Evolutionary conservation across 2,797 vertebrate species (phyloP).

Genomic region (Tympanoctomys barrerae): DNA sequence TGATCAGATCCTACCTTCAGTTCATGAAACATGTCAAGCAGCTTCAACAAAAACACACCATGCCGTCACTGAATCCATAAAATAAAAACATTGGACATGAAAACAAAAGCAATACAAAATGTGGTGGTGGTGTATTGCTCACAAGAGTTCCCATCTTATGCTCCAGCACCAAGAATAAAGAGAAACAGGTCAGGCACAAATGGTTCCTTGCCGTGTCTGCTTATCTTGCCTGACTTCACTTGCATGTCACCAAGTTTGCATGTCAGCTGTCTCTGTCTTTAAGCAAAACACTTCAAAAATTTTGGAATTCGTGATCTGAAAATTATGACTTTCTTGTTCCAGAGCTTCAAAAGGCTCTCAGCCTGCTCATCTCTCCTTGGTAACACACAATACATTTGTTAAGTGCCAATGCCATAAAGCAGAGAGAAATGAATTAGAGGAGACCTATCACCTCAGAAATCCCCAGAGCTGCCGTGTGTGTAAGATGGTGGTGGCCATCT

Average conservation of each 20-base stretch:
- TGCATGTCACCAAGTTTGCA: constrained; percentile 23
- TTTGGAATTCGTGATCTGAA: constrained; percentile 49
- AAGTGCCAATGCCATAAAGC: not conserved
- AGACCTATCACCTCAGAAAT: not conserved
- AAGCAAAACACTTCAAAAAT: constrained; percentile 1
- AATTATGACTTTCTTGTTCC: constrained; percentile 16
- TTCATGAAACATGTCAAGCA: not conserved
- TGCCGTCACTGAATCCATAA: constrained; percentile 30
- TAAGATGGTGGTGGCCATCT: not conserved
- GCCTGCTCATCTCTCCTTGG: not conserved
- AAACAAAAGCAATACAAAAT: constrained; percentile 60
- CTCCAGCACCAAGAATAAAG: constrained; percentile 11
- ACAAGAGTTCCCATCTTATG: not conserved
- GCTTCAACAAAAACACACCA: not conserved
- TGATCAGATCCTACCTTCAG: not conserved
- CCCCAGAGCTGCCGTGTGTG: not conserved
- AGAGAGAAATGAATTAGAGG: not conserved
- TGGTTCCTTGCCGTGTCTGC: not conserved
- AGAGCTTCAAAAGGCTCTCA: not conserved
- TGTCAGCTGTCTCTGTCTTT: constrained; percentile 12
- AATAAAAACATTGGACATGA: constrained; percentile 28
- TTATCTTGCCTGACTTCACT: constrained; percentile 40
- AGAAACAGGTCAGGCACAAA: not conserved
- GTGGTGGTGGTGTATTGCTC: constrained; percentile 13
- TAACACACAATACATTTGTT: not conserved